phyloP scores from a whole-genome alignment of 2,797 vertebrate genomes.

The Carcharodon carcharias region DNA sequence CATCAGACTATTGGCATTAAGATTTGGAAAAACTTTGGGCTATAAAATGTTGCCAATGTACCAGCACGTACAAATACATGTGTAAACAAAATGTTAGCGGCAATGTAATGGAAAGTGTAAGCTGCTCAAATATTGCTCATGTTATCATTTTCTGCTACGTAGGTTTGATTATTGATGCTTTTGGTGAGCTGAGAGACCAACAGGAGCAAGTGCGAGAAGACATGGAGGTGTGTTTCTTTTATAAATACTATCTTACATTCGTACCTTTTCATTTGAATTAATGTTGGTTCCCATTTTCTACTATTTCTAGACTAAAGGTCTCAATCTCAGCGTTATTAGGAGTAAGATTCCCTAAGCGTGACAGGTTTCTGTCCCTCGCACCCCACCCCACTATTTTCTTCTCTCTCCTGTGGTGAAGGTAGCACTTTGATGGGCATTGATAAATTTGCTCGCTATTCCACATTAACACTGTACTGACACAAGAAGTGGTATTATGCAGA shows the following conservation, averaged over 20 bases:
- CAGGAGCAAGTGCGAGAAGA: slow-evolving; percentile 98
- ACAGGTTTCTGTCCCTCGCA: not conserved
- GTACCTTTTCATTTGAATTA: not conserved
- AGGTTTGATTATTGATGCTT: slow-evolving; percentile 98
- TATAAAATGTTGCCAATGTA: not conserved
- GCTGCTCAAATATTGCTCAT: not conserved
- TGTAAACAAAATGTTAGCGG: not conserved
- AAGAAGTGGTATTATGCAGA: not conserved
- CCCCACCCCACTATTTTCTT: not conserved
- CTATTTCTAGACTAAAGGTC: not conserved
- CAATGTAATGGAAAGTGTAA: not conserved
- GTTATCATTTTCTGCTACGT: slow-evolving; percentile 20
- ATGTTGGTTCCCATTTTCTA: not conserved
- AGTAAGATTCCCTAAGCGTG: not conserved
- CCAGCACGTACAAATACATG: not conserved
- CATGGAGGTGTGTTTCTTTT: slow-evolving; percentile 78
- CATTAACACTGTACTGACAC: not conserved
- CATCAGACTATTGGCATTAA: not conserved
- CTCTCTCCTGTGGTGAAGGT: not conserved
- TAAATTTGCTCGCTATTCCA: not conserved
- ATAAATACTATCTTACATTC: not conserved
- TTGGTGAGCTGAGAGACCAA: slow-evolving; percentile 95
- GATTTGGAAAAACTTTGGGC: not conserved
- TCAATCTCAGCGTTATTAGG: not conserved
- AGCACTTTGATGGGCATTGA: not conserved